Evolutionary conservation across 1,140 invertebrate genomes (phyloP).

Genomic region (Notospermus geniculatus): DNA sequence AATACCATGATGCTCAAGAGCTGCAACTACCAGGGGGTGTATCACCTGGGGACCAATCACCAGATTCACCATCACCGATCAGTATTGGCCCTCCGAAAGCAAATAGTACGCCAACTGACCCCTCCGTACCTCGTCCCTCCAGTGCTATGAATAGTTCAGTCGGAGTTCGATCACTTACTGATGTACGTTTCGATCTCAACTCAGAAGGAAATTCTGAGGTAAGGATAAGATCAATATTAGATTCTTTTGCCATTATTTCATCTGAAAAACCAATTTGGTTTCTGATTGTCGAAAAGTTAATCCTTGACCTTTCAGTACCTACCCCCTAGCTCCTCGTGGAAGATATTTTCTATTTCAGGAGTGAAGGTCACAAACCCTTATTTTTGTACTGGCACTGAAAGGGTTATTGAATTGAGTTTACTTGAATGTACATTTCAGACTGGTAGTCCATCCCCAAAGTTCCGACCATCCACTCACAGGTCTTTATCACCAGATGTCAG

Average conservation of each 20-base stretch:
- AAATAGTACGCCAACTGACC: slow-evolving; percentile 1
- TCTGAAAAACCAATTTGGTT: too few species aligned
- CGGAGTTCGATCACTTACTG: slow-evolving; percentile 4
- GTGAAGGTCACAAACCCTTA: too few species aligned
- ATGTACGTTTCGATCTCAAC: slow-evolving; percentile 4
- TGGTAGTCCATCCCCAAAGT: not conserved
- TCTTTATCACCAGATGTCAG: slow-evolving; percentile 14
- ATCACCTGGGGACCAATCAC: slow-evolving; percentile 26
- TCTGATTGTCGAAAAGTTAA: too few species aligned
- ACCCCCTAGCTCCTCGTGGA: too few species aligned
- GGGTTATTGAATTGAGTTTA: too few species aligned
- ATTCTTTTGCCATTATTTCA: slow-evolving; percentile 69
- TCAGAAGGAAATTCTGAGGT: slow-evolving; percentile 1
- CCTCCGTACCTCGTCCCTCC: not conserved
- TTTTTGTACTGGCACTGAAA: too few species aligned
- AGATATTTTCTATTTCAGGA: too few species aligned
- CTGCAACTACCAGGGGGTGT: slow-evolving; percentile 8
- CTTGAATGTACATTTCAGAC: too few species aligned
- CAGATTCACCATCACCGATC: not conserved
- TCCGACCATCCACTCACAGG: slow-evolving; percentile 8
- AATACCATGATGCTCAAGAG: slow-evolving; percentile 54
- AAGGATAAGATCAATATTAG: not conserved
- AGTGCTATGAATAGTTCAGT: slow-evolving; percentile 2
- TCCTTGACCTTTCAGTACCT: too few species aligned
- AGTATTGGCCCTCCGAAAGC: slow-evolving; percentile 19